phyloP scores from a whole-genome alignment of 2,888 invertebrate genomes.

The Cyrtodaria siliqua region DNA sequence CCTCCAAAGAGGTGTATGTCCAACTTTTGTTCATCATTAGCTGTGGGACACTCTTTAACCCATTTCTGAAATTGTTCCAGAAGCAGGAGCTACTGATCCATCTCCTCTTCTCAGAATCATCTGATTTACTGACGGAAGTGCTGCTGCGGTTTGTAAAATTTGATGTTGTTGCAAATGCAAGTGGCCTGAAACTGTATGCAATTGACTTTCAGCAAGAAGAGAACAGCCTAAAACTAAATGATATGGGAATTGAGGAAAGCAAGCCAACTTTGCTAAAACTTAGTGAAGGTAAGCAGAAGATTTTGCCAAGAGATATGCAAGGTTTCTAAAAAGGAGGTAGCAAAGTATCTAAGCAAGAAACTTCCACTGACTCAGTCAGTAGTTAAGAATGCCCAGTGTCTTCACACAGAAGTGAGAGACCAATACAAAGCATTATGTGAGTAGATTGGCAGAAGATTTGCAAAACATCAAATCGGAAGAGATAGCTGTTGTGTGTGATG shows the following conservation, averaged over 20 bases:
- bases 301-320: constrained; percentile 5
- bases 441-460: not conserved
- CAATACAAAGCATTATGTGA: not conserved
- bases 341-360: constrained; percentile 38
- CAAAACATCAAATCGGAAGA: not conserved
- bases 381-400: constrained; percentile 33
- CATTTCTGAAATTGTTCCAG: constrained; percentile 45
- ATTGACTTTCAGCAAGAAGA: not conserved
- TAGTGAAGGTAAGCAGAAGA: not conserved
- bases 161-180: constrained; percentile 12
- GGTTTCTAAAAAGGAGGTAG: constrained; percentile 44
- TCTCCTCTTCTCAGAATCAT: constrained; percentile 45
- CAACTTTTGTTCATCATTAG: constrained; percentile 52
- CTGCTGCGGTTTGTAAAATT: constrained; percentile 50
- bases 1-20: constrained; percentile 27
- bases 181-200: not conserved
- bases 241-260: not conserved
- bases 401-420: constrained; percentile 22
- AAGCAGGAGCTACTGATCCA: constrained; percentile 53
- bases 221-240: not conserved
- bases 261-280: not conserved
- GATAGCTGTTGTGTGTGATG: not conserved
- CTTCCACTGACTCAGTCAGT: constrained; percentile 21
- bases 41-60: constrained; percentile 35
- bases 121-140: constrained; percentile 42